These are phyloP conservation scores for Lemur catta DNA, from an alignment of 2,797 vertebrate genomes.

Conservation along the genomic window DNA sequence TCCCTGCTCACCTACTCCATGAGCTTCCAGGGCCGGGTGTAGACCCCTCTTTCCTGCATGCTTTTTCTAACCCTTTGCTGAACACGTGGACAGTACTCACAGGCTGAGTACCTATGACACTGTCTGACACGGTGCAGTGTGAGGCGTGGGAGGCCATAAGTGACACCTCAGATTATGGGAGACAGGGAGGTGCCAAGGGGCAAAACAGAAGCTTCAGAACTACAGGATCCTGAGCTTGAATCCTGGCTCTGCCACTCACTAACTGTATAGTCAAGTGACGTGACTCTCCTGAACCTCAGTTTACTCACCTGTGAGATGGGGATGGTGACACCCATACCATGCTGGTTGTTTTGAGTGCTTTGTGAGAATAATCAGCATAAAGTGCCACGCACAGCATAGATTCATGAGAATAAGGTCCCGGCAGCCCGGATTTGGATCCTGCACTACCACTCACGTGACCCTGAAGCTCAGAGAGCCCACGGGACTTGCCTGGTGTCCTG, in stretches of 20 bases:
- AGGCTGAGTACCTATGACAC: not conserved
- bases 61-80: not conserved
- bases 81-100: not conserved
- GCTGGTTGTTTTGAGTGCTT: not conserved
- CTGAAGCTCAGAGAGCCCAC: not conserved
- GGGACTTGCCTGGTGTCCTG: not conserved
- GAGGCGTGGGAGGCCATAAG: not conserved
- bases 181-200: not conserved
- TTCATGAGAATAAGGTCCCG: not conserved
- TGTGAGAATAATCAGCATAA: fast-evolving
- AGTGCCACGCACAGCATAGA: fast-evolving
- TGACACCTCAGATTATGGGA: not conserved
- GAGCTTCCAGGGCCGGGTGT: not conserved
- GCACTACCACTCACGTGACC: fast-evolving
- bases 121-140: not conserved
- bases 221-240: not conserved
- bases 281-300: not conserved
- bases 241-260: not conserved
- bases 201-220: not conserved
- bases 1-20: not conserved
- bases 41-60: not conserved
- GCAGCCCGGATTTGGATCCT: not conserved
- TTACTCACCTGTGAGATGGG: not conserved
- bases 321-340: fast-evolving
- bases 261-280: fast-evolving